Evolutionary conservation across 2,888 invertebrate species (phyloP).

Genomic region (Ichneumoninae sp.): DNA sequence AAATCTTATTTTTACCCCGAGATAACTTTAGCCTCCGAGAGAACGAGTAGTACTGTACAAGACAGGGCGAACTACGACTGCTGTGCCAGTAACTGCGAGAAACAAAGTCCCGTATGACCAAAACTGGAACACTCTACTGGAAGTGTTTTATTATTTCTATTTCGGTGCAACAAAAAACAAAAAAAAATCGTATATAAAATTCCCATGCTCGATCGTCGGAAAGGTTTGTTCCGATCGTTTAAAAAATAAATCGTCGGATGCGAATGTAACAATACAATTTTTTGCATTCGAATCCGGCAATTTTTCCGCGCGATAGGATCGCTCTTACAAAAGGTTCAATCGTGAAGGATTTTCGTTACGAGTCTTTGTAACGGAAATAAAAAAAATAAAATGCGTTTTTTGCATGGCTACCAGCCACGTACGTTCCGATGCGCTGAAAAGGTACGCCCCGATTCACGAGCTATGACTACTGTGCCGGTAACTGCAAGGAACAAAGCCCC

Average conservation of each 20-base stretch:
- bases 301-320: not conserved
- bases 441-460: too few species aligned
- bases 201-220: too few species aligned
- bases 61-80: slow-evolving; percentile 48
- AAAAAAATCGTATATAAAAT: too few species aligned
- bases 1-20: slow-evolving; percentile 79
- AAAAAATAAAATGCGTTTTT: not conserved
- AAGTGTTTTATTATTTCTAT: not conserved
- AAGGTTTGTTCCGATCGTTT: too few species aligned
- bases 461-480: not conserved
- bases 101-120: slow-evolving; percentile 27
- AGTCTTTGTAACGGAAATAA: not conserved
- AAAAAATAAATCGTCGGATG: too few species aligned
- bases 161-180: too few species aligned
- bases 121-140: not conserved
- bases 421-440: too few species aligned
- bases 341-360: not conserved
- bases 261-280: not conserved
- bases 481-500: slow-evolving; percentile 35
- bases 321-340: not conserved
- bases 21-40: slow-evolving; percentile 77
- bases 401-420: too few species aligned
- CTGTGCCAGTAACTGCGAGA: slow-evolving; percentile 30
- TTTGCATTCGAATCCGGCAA: not conserved
- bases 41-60: slow-evolving; percentile 51